Conservation (phyloP, 1,140 invertebrate species). For the Colletes gigas region DNA sequence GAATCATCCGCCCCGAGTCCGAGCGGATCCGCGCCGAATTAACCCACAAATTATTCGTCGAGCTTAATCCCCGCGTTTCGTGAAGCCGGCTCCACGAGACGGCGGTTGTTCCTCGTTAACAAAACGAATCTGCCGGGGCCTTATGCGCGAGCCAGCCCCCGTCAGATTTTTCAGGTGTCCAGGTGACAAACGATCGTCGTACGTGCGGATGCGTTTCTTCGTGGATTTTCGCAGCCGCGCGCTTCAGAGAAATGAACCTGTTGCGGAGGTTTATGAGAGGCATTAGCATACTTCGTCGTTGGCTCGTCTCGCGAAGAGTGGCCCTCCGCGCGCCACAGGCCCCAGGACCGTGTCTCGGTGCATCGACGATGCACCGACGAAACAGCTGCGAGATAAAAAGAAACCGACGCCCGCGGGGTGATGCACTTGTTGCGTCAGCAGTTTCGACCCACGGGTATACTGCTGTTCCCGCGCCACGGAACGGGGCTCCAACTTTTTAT, state of each 20-base stretch:
- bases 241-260: conserved; percentile 75
- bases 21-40: background rate
- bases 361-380: conserved; percentile 42
- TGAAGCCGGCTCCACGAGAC: background rate
- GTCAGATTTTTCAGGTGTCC: conserved; percentile 70
- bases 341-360: conserved; percentile 34
- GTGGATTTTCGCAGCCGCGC: conserved; percentile 68
- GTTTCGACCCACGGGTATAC: conserved; percentile 12
- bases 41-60: background rate
- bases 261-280: conserved; percentile 76
- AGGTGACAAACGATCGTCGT: conserved; percentile 68
- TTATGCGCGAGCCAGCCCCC: conserved; percentile 48
- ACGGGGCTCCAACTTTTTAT: conserved; percentile 35
- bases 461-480: background rate
- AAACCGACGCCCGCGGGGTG: conserved; percentile 26
- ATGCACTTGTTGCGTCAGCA: conserved; percentile 71
- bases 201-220: conserved; percentile 68
- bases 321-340: conserved; percentile 39
- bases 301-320: conserved; percentile 35
- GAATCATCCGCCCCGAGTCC: background rate
- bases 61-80: conserved; percentile 5
- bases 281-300: conserved; percentile 76
- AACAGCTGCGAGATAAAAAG: conserved; percentile 51
- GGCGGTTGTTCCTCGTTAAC: conserved; percentile 57
- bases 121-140: conserved; percentile 44